Evolutionary conservation across 2,888 invertebrate genomes (phyloP).

Genomic region (Hypena proboscidalis): DNA sequence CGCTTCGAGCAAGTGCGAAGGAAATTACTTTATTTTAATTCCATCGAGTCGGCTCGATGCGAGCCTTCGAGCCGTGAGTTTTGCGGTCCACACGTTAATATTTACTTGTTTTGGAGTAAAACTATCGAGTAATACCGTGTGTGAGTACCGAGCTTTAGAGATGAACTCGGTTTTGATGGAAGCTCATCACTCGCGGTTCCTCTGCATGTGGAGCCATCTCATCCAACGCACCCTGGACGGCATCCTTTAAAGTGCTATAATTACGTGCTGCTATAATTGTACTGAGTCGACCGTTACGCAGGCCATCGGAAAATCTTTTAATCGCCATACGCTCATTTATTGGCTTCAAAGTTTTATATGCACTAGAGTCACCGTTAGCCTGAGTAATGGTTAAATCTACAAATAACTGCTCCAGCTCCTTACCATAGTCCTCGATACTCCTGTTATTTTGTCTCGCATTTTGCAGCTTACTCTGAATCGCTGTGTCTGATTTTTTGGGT

Average conservation of each 20-base stretch:
- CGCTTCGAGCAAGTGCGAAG: too few species aligned
- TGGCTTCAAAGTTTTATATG: conserved; percentile 19
- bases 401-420: conserved; percentile 16
- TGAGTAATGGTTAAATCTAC: conserved; percentile 34
- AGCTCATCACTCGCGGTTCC: not conserved
- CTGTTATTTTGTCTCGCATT: not conserved
- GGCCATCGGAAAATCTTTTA: conserved; percentile 26
- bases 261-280: conserved; percentile 6
- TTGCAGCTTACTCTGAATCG: not conserved
- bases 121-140: too few species aligned
- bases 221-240: not conserved
- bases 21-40: too few species aligned
- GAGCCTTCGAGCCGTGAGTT: too few species aligned
- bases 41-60: too few species aligned
- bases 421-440: conserved; percentile 12
- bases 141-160: too few species aligned
- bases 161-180: too few species aligned
- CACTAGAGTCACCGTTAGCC: conserved; percentile 17
- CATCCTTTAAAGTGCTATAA: too few species aligned
- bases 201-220: not conserved
- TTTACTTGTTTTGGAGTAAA: too few species aligned
- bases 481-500: not conserved
- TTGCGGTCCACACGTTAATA: too few species aligned
- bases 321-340: conserved; percentile 32
- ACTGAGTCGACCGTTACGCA: conserved; percentile 23